Evolutionary conservation across 1,140 invertebrate genomes (phyloP), one percentile per base, ranked within the genome.

Genomic region (Penaeus chinensis): DNA sequence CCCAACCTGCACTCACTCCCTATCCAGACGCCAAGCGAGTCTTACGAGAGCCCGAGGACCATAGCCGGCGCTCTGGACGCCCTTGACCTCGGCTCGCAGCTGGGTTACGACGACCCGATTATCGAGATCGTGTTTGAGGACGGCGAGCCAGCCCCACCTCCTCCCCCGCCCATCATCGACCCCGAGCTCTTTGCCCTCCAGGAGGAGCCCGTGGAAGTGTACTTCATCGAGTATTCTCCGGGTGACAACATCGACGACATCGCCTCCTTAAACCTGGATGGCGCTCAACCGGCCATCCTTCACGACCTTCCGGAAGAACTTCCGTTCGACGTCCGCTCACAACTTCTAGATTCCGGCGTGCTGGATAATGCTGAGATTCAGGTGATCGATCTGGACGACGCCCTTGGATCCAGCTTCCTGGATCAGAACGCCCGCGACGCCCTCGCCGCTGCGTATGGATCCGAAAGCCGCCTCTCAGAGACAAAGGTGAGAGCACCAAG

Each of bases 91-190:
- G 42, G 80, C 24, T 74, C 89, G n/a, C 83, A 87, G 82, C 60
- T 89, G 27, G 86, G 86, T 8, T 87, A 84, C 65, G 86, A 90
- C 71, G 89, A 90, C 62, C 89, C 89, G 18, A 90, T 89, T 37
- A 89, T 90, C 61, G 89, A 90, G 69, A 90, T 90, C n/a, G 85
- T 90, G 22, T 89, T 90, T 77, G 78, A 90, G 61, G 89, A 90
- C 74, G 89, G 84, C 19, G 89, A 89, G 3, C 89, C 89, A 19
- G 76, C 76, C 2, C 89, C 87, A 22, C 32, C 87, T 63, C 89
- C 81, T 24, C 87, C 87, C 32, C 89, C 84, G 20, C 87, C 85
- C 18, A 69, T 84, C 37, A 89, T 90, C 11, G 89, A 90, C 61
- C 85, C 86, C 32, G 81, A 71, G 20, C 84, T 90, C 54, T 90